Conservation (phyloP, 2,888 invertebrate species). For the Dusona sp. region DNA sequence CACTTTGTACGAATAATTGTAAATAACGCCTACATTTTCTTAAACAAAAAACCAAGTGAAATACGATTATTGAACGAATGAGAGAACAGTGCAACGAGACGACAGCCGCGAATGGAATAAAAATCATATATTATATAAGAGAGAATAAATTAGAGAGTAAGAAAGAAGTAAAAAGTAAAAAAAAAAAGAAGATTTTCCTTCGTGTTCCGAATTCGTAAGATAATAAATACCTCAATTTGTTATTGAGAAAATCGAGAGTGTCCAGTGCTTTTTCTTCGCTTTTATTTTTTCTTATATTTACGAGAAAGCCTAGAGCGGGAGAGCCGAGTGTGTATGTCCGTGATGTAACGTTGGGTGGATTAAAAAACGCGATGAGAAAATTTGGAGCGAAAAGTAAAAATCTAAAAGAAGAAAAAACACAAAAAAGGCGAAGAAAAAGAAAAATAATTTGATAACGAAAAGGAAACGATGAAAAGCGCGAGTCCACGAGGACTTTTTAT, state of each 20-base stretch:
- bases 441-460: background rate
- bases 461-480: background rate
- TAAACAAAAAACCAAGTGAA: background rate
- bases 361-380: background rate
- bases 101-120: background rate
- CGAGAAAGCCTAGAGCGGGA: background rate
- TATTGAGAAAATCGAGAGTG: background rate
- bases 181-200: background rate
- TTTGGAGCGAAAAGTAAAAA: background rate
- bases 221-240: background rate
- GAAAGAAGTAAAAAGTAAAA: background rate
- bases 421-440: too few relatives aligned
- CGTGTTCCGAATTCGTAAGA: background rate
- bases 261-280: background rate
- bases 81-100: background rate
- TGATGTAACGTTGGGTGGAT: background rate
- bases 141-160: background rate
- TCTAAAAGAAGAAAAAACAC: background rate
- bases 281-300: background rate
- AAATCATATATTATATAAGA: conserved; percentile 26
- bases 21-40: conserved; percentile 14
- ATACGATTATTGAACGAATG: background rate
- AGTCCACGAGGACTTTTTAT: background rate
- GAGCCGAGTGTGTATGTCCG: background rate
- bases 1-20: conserved; percentile 24